phyloP scores from a whole-genome alignment of 30 jellyfish, hydroid and myxozoan species.

The Chrysaora quinquecirrha region DNA sequence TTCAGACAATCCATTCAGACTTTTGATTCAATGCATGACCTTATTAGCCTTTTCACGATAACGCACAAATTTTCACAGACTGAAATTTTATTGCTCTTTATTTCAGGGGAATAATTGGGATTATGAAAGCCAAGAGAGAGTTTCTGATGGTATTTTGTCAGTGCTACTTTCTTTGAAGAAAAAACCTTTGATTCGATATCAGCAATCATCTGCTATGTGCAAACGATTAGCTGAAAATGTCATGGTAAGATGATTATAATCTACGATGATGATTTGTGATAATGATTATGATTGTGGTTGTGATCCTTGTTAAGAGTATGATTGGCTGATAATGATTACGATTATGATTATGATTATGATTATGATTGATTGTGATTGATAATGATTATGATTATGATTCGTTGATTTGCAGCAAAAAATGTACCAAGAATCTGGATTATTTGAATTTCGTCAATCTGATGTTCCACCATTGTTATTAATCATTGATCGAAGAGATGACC shows the following conservation, averaged over 20 bases:
- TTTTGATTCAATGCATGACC: too few species aligned
- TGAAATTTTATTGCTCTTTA: too few species aligned
- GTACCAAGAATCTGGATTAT: conserved; percentile 87
- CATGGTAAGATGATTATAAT: conserved; percentile 61
- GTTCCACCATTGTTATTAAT: conserved; percentile 88
- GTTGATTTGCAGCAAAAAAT: conserved; percentile 82
- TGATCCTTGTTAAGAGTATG: too few species aligned
- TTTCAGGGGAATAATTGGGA: conserved; percentile 93
- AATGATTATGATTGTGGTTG: too few species aligned
- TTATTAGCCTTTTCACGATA: too few species aligned
- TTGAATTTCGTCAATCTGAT: conserved; percentile 95
- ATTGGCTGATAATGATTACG: too few species aligned
- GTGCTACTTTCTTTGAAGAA: conserved; percentile 82
- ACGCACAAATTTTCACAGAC: too few species aligned
- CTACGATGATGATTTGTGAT: too few species aligned
- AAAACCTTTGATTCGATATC: conserved; percentile 90
- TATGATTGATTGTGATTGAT: too few species aligned
- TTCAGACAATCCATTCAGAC: too few species aligned
- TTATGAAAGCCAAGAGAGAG: conserved; percentile 87
- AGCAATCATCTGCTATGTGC: conserved; percentile 95
- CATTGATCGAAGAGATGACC: conserved; percentile 94
- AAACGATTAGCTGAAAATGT: conserved; percentile 91
- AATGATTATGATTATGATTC: not conserved
- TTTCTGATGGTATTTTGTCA: conserved; percentile 86
- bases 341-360: too few species aligned